Evolutionary conservation across 2,888 invertebrate species (phyloP), one percentile per base, ranked within the genome.

Genomic region (Mythimna lalbum): DNA sequence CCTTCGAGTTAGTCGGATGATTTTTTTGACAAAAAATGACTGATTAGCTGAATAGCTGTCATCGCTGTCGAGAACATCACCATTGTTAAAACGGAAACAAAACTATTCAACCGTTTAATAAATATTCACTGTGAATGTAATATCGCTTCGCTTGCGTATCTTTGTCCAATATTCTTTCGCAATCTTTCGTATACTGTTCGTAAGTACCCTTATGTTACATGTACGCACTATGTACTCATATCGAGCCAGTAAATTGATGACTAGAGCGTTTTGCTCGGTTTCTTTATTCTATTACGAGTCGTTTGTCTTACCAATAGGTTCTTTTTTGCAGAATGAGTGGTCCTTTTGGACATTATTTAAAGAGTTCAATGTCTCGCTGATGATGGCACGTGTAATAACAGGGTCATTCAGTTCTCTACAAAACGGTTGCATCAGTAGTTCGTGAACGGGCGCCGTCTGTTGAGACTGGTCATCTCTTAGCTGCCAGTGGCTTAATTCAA

Each of bases 141-240:
- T 77, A 77, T 53, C 53, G 55, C 61, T 52, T 62, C 19, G 47
- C 39, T 61, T 55, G 55, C 76, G 62, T 63, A 63, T 73, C 63
- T 63, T 60, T 59, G n/a, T 73, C 67, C 64, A 65, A 76, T 77
- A 76, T 65, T 77, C 64, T 63, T 66, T 66, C 53, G 43, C 49
- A 66, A 78, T 77, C 59, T 78, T 76, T 67, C 39, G 19, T 57
- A 49, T 50, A 49, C 19, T 17, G 60, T 55, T 33, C 59, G 53
- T 49, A 76, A 63, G 63, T 67, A 73, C 50, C 43, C 72, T 72
- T 78, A 63, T 55, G 36, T 63, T 61, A 70, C 50, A 36, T 76
- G 73, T 76, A 61, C 50, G 57, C 52, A 69, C 61, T 76, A 57
- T 61, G 39, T 74, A 52, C 47, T 47, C 39, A 56, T 71, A 73